A percentile compares a stretch with the other conserved stretches of the same genome.
These are phyloP conservation scores for Panthera uncia DNA, from an alignment of 2,113 vertebrate genomes.

Conservation along the genomic window DNA sequence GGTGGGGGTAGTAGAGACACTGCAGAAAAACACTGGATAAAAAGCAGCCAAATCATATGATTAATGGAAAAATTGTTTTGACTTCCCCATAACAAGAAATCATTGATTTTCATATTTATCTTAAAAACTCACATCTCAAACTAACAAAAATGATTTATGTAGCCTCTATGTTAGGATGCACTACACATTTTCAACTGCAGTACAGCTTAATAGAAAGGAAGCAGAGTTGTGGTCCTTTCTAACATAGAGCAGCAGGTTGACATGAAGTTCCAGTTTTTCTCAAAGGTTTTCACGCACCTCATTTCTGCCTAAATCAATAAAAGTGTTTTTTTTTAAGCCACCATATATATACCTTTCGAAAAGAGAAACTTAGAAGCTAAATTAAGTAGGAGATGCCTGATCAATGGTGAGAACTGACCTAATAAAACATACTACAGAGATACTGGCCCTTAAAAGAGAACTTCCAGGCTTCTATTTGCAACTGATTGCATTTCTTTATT, in stretches of 20 bases:
- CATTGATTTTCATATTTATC: conserved; percentile 77
- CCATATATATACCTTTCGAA: conserved; percentile 41
- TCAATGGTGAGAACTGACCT: neutral
- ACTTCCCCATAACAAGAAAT: conserved; percentile 55
- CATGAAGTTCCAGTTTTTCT: neutral
- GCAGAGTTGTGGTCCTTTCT: conserved; percentile 25
- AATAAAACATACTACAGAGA: conserved; percentile 28
- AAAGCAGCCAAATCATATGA: neutral
- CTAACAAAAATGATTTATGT: conserved; percentile 75
- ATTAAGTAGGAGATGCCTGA: neutral
- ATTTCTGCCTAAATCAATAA: conserved; percentile 57
- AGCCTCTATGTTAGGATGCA: conserved; percentile 63
- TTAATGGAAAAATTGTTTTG: neutral
- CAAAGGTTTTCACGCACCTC: neutral
- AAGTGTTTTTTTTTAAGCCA: conserved; percentile 39
- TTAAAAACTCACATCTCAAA: conserved; percentile 79
- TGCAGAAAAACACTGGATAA: neutral
- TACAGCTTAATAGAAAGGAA: neutral
- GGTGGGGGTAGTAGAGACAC: too few species aligned
- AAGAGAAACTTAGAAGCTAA: conserved; percentile 57
- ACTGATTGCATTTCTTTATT: conserved; percentile 43
- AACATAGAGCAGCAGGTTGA: neutral
- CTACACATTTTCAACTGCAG: neutral
- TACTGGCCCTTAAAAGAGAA: conserved; percentile 45
- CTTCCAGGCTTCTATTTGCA: conserved; percentile 26